phyloP scores from a whole-genome alignment of 2,113 vertebrate genomes.

The Oceanites oceanicus region DNA sequence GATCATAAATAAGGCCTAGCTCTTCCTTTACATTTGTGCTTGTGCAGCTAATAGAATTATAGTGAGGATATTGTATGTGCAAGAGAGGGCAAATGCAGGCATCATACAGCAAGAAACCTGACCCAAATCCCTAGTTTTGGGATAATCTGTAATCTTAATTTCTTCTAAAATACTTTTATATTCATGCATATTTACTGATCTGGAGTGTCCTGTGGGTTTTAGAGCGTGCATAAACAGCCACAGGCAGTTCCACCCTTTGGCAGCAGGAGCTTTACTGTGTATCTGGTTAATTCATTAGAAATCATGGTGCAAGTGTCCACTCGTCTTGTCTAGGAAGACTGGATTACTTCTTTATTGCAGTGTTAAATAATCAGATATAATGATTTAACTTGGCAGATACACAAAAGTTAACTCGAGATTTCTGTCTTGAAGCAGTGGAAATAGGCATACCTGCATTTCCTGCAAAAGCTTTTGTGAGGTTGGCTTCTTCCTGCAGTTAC shows the following conservation, averaged over 20 bases:
- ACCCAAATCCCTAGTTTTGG: neutral
- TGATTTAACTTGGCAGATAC: neutral
- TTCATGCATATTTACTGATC: neutral
- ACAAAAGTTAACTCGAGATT: neutral
- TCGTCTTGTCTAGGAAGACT: neutral
- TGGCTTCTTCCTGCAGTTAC: neutral
- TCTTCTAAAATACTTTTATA: neutral
- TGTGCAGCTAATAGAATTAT: neutral
- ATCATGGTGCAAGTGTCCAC: neutral
- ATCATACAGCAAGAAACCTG: rapidly evolving
- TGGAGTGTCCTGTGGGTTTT: neutral
- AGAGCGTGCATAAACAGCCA: neutral
- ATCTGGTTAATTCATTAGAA: neutral
- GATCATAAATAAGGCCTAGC: neutral
- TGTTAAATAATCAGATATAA: neutral
- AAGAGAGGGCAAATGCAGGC: neutral
- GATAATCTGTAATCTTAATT: neutral
- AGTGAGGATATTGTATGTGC: neutral
- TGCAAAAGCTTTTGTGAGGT: neutral
- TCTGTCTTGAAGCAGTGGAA: neutral
- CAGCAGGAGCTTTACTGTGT: neutral
- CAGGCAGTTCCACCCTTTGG: neutral
- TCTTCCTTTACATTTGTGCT: neutral
- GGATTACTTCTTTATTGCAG: neutral
- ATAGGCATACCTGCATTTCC: neutral